Evolutionary conservation across 1,140 invertebrate species (phyloP).

Genomic region (Magallana gigas): DNA sequence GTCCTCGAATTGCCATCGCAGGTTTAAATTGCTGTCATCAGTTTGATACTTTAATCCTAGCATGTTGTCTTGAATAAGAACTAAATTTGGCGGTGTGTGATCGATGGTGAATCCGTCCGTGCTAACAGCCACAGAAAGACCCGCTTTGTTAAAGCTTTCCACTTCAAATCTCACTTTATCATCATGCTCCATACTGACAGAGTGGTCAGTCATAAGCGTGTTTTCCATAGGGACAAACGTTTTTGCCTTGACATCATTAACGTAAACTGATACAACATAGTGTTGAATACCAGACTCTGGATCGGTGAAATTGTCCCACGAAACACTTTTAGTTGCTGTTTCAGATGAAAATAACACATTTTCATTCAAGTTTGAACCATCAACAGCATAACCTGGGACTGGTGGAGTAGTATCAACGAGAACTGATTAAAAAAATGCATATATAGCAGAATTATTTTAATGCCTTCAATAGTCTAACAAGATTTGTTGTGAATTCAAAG

Average conservation of each 20-base stretch:
- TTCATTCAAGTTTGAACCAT: slow-evolving; percentile 37
- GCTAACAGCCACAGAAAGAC: background rate
- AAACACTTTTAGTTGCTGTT: slow-evolving; percentile 44
- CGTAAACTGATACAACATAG: slow-evolving; percentile 45
- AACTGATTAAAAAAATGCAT: slow-evolving; percentile 8
- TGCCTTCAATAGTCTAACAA: no score
- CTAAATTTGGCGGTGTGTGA: slow-evolving; percentile 38
- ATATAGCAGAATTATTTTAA: no score
- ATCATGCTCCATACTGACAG: slow-evolving; percentile 29
- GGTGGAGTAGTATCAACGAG: slow-evolving; percentile 58
- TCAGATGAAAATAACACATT: slow-evolving; percentile 55
- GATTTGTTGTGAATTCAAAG: no score
- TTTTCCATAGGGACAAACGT: slow-evolving; percentile 29
- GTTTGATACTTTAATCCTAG: slow-evolving; percentile 30
- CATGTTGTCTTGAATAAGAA: background rate
- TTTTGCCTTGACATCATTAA: slow-evolving; percentile 50
- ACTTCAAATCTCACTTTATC: slow-evolving; percentile 39
- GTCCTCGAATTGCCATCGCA: slow-evolving; percentile 39
- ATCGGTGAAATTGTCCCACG: slow-evolving; percentile 59
- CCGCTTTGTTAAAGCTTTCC: slow-evolving; percentile 35
- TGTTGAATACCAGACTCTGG: slow-evolving; percentile 55
- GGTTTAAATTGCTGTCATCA: background rate
- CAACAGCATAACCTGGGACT: slow-evolving; percentile 50
- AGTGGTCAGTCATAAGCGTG: slow-evolving; percentile 16
- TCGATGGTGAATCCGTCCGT: slow-evolving; percentile 42